Evolutionary conservation across 2,797 vertebrate genomes (phyloP), one percentile per base, ranked within the genome.

Genomic region (Tauraco hartlaubi): DNA sequence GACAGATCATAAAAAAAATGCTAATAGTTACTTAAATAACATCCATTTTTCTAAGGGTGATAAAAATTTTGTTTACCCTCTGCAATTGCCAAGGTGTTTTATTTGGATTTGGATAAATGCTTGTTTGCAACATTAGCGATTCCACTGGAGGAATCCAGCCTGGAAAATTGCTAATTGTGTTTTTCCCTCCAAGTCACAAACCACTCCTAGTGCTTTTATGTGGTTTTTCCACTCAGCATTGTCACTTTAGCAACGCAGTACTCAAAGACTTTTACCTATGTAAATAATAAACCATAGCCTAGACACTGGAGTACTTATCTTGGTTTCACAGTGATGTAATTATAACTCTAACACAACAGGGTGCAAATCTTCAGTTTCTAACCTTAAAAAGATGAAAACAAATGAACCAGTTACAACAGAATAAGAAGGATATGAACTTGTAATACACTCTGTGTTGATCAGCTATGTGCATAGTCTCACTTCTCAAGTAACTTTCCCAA

Each of bases 81-180:
- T 85, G 43, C 64, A 93, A 26, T 11, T 82, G 37, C 58, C 43
- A 88, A 95, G 55, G 83, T 96, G 56, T 96, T 97, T 96, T 95
- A 88, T 39, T 88, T 95, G 94, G 95, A 96, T 91, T 94, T 84
- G 83, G 85, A 96, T 93, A 94, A 97, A 92, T 85, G 55, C 13
- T 94, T 17, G 3, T 92, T 95, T 92, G 59, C 58, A 92, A 94
- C 39, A 46, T 67, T 58, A 83, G 69, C 0, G 0, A 52, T 72
- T 89, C 71, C 73, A 64, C 22, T 33, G 64, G 48, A 44, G 59
- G n/a, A 85, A 84, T 69, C 76, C 73, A 87, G 86, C 63, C 76
- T 82, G 79, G 85, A 94, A 96, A 92, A 88, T 13, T 86, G 67
- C 18, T 81, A 75, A 79, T 74, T 79, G 15, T 17, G 20, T 81